phyloP scores from a whole-genome alignment of 2,888 invertebrate genomes.

The Protonemura montana region DNA sequence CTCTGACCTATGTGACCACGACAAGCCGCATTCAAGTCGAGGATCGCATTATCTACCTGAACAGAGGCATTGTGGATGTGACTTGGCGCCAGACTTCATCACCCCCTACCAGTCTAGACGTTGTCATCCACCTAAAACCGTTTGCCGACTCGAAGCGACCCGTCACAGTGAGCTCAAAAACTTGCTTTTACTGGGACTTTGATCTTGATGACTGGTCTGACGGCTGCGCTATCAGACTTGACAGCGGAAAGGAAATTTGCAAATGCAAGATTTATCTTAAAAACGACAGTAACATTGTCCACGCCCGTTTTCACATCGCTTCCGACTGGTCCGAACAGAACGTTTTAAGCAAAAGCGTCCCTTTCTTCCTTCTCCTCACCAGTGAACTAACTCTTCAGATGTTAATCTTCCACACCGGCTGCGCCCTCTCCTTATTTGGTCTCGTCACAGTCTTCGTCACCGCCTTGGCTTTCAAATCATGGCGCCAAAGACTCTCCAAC shows the following conservation, averaged over 20 bases:
- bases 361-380: background rate
- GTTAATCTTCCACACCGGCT: conserved; percentile 66
- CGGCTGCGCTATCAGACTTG: background rate
- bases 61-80: background rate
- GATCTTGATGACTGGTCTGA: background rate
- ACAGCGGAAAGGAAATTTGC: background rate
- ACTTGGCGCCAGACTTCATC: background rate
- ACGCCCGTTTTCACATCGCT: background rate
- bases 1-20: background rate
- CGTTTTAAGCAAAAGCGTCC: background rate
- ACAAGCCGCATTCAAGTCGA: background rate
- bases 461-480: conserved; percentile 65
- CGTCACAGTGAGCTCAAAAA: background rate
- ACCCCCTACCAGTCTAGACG: background rate
- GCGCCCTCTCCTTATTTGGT: conserved; percentile 66
- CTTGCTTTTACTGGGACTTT: background rate
- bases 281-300: background rate
- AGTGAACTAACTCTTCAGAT: background rate
- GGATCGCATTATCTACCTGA: background rate
- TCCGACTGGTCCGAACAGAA: background rate
- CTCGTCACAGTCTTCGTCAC: conserved; percentile 67
- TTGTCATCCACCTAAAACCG: background rate
- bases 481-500: conserved; percentile 70
- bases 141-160: background rate
- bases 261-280: background rate